Percentiles rank a stretch among this genome's conserved stretches.
These are phyloP conservation scores for Hippocampus mohnikei DNA, from an alignment of 2,113 vertebrate species.

Conservation along the genomic window DNA sequence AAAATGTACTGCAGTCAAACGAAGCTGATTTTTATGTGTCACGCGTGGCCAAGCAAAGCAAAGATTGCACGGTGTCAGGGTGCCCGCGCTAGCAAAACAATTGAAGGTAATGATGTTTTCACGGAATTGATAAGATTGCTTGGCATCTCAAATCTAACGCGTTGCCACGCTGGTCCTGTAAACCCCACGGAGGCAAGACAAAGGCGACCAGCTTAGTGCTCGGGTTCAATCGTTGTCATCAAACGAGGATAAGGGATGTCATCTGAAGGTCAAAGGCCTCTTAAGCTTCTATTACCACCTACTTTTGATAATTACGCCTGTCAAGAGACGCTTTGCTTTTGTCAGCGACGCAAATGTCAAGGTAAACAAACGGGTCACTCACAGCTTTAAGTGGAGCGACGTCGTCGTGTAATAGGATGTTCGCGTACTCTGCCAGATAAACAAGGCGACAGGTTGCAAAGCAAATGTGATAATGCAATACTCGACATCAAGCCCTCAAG, in stretches of 20 bases:
- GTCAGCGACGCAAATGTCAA: slow-evolving; percentile 50
- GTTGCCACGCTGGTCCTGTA: slow-evolving; percentile 10
- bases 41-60: background rate
- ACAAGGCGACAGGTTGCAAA: slow-evolving; percentile 37
- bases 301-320: slow-evolving; percentile 43
- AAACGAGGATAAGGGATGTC: slow-evolving; percentile 28
- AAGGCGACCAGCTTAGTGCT: slow-evolving; percentile 41
- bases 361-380: slow-evolving; percentile 52
- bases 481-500: slow-evolving; percentile 40
- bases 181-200: slow-evolving; percentile 31
- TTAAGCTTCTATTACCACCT: slow-evolving; percentile 49
- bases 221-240: slow-evolving; percentile 39
- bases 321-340: slow-evolving; percentile 30
- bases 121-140: slow-evolving; percentile 4
- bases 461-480: slow-evolving; percentile 51
- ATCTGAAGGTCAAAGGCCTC: slow-evolving; percentile 43
- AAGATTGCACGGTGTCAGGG: background rate
- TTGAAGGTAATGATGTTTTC: slow-evolving; percentile 2
- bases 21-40: background rate
- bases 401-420: slow-evolving; percentile 35
- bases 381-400: slow-evolving; percentile 3
- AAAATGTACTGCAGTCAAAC: background rate
- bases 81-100: background rate
- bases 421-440: slow-evolving; percentile 25
- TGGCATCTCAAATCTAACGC: background rate